Evolutionary conservation across 2,888 invertebrate genomes (phyloP).

Genomic region (Dryadula phaetusa): DNA sequence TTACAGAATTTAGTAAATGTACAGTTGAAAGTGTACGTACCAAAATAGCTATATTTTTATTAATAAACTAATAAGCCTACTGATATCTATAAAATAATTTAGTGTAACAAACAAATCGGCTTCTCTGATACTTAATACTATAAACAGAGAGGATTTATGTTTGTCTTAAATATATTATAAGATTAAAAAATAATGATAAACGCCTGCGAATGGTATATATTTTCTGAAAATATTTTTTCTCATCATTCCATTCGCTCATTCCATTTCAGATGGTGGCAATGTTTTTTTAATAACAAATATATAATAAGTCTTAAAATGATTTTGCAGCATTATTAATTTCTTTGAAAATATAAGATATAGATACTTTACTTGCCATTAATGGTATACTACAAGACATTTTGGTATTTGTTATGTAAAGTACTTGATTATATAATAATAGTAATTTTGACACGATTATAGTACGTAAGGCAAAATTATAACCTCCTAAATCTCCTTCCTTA

Average conservation of each 20-base stretch:
- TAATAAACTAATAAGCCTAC: neutral
- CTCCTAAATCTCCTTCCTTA: too few species aligned
- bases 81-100: neutral
- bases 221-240: neutral
- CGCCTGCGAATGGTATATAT: neutral
- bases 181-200: constrained; percentile 2
- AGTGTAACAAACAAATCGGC: neutral
- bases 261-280: neutral
- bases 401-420: too few species aligned
- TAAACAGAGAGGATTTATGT: neutral
- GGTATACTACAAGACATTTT: too few species aligned
- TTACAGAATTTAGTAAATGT: too few species aligned
- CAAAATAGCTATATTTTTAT: too few species aligned
- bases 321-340: neutral
- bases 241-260: neutral
- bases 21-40: too few species aligned
- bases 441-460: too few species aligned
- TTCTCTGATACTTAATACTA: neutral
- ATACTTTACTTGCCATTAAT: too few species aligned
- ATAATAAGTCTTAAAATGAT: too few species aligned
- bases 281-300: too few species aligned
- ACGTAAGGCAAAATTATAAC: too few species aligned
- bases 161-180: constrained; percentile 1
- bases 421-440: too few species aligned
- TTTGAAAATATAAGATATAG: neutral